A percentile compares a stretch with the other conserved stretches of the same genome.
Conservation (phyloP, 1,140 invertebrate genomes). For the Drosophila murphyi region DNA sequence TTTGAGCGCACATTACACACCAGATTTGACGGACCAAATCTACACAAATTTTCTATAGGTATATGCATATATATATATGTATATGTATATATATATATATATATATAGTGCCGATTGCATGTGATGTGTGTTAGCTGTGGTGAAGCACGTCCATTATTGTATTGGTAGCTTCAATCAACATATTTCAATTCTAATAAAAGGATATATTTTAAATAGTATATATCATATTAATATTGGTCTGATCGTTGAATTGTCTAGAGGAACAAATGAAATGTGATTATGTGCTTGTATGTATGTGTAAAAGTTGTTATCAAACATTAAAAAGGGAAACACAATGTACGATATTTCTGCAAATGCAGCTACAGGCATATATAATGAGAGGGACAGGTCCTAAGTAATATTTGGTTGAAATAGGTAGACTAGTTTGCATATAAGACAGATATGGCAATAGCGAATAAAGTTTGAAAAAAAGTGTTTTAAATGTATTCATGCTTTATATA, state of each 20-base stretch:
- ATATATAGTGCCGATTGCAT: not conserved
- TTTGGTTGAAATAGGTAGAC: not conserved
- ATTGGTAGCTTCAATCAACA: not conserved
- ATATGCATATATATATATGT: not conserved
- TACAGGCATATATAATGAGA: not conserved
- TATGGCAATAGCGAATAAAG: not conserved
- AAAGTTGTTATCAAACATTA: no score
- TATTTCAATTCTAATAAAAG: conserved; percentile 1
- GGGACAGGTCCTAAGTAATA: not conserved
- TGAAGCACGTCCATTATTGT: not conserved
- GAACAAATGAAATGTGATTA: not conserved
- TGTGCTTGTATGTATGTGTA: not conserved
- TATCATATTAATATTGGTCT: conserved; percentile 1
- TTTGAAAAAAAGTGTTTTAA: not conserved
- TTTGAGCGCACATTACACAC: conserved; percentile 3
- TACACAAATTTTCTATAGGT: not conserved
- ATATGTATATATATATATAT: not conserved
- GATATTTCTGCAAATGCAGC: not conserved
- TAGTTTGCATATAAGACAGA: not conserved
- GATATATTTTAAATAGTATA: not conserved
- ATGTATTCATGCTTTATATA: not conserved
- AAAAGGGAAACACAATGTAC: not conserved
- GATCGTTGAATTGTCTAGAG: not conserved
- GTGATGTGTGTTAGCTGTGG: conserved; percentile 1
- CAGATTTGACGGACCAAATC: not conserved